Percentiles rank a stretch among this genome's conserved stretches.
phyloP scores from a whole-genome alignment of 2,888 invertebrate species.

The Silvanus unidentatus region DNA sequence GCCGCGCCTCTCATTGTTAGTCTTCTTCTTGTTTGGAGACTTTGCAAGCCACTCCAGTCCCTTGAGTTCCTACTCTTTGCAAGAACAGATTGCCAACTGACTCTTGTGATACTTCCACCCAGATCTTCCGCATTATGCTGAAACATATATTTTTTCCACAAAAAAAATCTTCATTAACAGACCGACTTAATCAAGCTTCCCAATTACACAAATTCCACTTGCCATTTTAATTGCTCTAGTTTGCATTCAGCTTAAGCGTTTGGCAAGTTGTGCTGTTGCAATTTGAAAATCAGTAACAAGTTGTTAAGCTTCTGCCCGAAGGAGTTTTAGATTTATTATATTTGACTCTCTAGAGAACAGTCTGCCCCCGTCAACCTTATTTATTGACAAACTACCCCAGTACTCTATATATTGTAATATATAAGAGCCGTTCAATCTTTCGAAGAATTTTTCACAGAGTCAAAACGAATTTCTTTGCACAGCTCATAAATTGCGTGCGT shows the following conservation, averaged over 20 bases:
- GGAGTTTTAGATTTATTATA: conserved; percentile 25
- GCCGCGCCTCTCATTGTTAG: conserved; percentile 15
- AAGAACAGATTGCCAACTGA: conserved; percentile 18
- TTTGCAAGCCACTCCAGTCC: conserved; percentile 23
- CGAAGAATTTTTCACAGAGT: no score
- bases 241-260: no score
- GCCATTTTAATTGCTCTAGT: no score
- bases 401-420: no score
- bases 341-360: conserved; percentile 22
- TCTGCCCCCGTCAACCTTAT: conserved; percentile 22
- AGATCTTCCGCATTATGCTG: no score
- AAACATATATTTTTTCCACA: no score
- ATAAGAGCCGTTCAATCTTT: no score
- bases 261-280: neutral
- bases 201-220: no score
- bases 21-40: conserved; percentile 25
- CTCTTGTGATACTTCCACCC: conserved; percentile 18
- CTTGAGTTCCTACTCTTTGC: conserved; percentile 14
- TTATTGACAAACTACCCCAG: conserved; percentile 16
- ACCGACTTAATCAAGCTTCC: no score
- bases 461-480: no score
- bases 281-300: conserved; percentile 15
- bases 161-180: no score
- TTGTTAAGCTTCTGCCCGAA: conserved; percentile 26
- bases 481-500: no score